These are phyloP conservation scores for Cnemophilus loriae DNA, from an alignment of 2,113 vertebrate species.

Conservation along the genomic window DNA sequence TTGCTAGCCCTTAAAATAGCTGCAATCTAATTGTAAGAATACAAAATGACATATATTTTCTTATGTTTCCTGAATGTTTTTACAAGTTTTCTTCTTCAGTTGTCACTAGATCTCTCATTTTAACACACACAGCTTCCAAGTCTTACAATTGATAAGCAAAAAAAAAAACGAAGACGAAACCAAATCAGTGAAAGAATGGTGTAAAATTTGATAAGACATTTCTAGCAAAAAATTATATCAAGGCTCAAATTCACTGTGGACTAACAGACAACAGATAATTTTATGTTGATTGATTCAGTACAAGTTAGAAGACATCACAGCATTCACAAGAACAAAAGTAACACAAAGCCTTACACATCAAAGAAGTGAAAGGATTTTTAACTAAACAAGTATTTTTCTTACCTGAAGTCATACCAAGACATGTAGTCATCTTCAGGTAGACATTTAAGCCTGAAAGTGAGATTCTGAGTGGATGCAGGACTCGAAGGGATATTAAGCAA, in stretches of 20 bases:
- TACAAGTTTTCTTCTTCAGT: not conserved
- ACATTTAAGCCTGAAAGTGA: not conserved
- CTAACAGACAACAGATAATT: not conserved
- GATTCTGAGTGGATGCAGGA: not conserved
- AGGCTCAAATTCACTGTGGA: not conserved
- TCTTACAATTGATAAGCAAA: not conserved
- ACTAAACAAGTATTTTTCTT: not conserved
- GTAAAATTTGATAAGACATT: not conserved
- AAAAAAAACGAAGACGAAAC: not conserved
- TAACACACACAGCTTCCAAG: not conserved
- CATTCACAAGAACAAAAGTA: not conserved
- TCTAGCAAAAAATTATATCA: not conserved
- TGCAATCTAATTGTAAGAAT: not conserved
- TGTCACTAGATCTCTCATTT: not conserved
- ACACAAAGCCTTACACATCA: not conserved
- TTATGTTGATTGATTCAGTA: not conserved
- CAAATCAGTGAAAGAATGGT: not conserved
- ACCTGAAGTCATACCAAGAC: not conserved
- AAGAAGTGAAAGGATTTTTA: not conserved
- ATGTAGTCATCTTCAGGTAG: not conserved
- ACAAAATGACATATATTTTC: not conserved
- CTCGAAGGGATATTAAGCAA: fast-evolving
- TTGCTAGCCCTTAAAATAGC: not conserved
- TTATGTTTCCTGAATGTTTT: not conserved
- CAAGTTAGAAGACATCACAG: not conserved